Conservation (phyloP, 2,797 vertebrate genomes). For the Megalops cyprinoides region DNA sequence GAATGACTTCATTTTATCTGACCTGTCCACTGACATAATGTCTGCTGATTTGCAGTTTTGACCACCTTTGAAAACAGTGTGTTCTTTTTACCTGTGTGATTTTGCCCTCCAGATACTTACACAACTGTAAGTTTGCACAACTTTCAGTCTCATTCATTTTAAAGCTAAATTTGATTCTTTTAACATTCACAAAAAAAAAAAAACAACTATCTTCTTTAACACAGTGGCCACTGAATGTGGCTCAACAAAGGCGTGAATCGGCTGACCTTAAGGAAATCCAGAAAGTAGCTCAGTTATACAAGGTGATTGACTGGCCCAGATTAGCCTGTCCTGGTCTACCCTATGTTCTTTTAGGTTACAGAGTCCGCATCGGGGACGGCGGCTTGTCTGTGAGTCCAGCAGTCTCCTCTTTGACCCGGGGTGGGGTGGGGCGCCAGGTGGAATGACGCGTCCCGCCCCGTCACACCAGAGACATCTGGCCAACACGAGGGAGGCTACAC, state of each 20-base stretch:
- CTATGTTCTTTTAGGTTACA: conserved; percentile 6
- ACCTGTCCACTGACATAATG: background rate
- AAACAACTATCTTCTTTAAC: no score
- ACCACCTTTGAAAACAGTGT: background rate
- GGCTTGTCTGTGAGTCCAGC: background rate
- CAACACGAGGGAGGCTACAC: conserved; percentile 12
- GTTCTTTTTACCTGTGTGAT: background rate
- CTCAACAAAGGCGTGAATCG: background rate
- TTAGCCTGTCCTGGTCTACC: background rate
- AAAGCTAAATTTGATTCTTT: no score
- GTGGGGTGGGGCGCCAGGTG: background rate
- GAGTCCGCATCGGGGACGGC: background rate
- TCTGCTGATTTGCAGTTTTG: background rate
- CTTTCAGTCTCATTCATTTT: no score
- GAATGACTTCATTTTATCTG: background rate
- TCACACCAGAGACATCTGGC: conserved; percentile 21
- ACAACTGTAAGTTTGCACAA: background rate
- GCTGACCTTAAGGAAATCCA: background rate
- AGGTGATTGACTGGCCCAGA: background rate
- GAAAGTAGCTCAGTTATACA: background rate
- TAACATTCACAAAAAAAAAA: no score
- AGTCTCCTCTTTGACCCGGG: background rate
- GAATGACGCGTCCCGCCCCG: background rate
- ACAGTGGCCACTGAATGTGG: background rate
- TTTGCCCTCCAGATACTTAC: no score